Evolutionary conservation across 2,797 vertebrate species (phyloP).

Genomic region (Crenichthys baileyi): DNA sequence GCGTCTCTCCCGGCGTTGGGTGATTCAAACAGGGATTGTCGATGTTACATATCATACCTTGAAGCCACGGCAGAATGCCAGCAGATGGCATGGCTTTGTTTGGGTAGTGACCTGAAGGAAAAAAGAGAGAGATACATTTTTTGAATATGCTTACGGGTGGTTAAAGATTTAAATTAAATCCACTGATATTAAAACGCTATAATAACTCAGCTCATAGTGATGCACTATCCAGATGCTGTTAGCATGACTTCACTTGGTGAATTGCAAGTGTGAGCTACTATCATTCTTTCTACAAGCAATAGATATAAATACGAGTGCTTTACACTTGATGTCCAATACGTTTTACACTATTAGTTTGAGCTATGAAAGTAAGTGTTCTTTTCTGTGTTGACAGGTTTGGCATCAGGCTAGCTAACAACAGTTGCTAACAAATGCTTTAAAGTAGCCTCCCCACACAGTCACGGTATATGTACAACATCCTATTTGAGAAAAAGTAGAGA

Average conservation of each 20-base stretch:
- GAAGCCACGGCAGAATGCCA: slow-evolving; percentile 94
- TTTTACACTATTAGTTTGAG: background rate
- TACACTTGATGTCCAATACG: background rate
- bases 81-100: slow-evolving; percentile 99
- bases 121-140: background rate
- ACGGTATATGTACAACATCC: too few species aligned
- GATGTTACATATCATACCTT: slow-evolving; percentile 94
- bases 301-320: background rate
- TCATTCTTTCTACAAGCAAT: background rate
- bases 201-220: background rate
- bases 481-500: too few species aligned
- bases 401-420: too few species aligned
- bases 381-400: background rate
- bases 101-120: slow-evolving; percentile 90
- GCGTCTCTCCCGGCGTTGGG: slow-evolving; percentile 92
- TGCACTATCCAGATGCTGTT: background rate
- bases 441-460: too few species aligned
- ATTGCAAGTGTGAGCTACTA: background rate
- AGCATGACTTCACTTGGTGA: background rate
- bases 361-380: background rate
- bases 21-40: slow-evolving; percentile 91
- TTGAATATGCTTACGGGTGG: background rate
- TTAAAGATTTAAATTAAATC: background rate
- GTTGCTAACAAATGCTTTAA: too few species aligned
- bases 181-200: background rate